Conservation (phyloP, 1,140 invertebrate species). For the Trichoplusia ni region DNA sequence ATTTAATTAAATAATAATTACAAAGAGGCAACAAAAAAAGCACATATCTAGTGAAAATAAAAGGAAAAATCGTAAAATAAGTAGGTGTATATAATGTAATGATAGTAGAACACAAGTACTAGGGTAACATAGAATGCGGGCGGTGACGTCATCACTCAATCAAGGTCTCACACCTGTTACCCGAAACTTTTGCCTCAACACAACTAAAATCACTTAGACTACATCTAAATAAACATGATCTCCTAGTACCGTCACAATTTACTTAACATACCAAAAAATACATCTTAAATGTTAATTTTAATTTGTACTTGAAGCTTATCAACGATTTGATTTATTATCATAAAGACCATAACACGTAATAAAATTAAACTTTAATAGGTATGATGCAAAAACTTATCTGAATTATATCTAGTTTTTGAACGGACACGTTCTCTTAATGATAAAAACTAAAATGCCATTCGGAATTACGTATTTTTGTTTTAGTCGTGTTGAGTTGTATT, state of each 20-base stretch:
- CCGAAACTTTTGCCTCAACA: too few species aligned
- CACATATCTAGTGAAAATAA: not conserved
- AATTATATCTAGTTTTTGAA: constrained; percentile 9
- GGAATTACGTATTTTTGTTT: too few species aligned
- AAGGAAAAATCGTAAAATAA: not conserved
- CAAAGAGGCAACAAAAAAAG: not conserved
- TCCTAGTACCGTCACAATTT: too few species aligned
- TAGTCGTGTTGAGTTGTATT: too few species aligned
- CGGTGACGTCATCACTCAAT: constrained; percentile 13
- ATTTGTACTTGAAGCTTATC: too few species aligned
- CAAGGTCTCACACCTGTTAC: too few species aligned
- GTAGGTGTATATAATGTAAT: not conserved
- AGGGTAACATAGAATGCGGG: constrained; percentile 16
- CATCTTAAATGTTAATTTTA: too few species aligned
- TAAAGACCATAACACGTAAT: not conserved
- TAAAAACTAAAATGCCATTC: not conserved
- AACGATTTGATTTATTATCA: constrained; percentile 11
- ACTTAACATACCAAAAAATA: too few species aligned
- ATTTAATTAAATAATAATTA: not conserved
- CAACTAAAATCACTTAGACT: too few species aligned
- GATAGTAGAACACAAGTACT: constrained; percentile 21
- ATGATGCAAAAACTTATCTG: constrained; percentile 7
- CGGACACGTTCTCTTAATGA: not conserved
- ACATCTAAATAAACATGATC: too few species aligned
- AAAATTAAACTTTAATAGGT: too few species aligned